Conservation (phyloP, 2,113 vertebrate species). For the Hyaena hyaena region DNA sequence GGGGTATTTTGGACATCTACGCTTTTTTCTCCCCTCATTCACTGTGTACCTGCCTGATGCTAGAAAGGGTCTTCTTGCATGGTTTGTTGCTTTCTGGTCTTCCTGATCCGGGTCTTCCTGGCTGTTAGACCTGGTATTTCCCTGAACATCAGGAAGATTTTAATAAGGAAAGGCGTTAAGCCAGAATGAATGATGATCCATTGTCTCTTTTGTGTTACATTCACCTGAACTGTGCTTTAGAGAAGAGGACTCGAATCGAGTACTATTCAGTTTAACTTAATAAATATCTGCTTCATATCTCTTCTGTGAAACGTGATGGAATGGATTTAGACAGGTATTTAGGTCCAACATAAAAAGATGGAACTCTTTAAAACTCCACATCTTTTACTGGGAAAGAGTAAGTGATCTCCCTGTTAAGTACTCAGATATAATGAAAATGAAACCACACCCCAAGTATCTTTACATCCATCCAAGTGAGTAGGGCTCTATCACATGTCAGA, state of each 20-base stretch:
- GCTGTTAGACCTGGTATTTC: neutral
- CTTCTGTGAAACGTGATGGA: neutral
- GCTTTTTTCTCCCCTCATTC: neutral
- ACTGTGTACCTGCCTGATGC: fast-evolving
- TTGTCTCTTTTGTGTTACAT: neutral
- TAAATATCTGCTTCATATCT: neutral
- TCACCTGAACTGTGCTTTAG: neutral
- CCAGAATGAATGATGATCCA: neutral
- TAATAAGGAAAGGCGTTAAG: neutral
- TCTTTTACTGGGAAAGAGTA: neutral
- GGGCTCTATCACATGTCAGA: too few relatives aligned
- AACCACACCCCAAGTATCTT: fast-evolving
- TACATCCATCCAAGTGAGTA: neutral
- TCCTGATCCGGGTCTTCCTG: neutral
- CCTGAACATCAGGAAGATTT: neutral
- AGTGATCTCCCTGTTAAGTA: neutral
- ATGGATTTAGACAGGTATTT: neutral
- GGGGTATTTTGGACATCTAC: neutral
- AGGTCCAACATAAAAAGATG: neutral
- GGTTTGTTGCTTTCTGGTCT: fast-evolving
- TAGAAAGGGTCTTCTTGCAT: neutral
- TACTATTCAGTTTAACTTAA: neutral
- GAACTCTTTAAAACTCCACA: neutral
- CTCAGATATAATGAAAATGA: neutral
- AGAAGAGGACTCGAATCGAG: neutral